A percentile compares a stretch with the other conserved stretches of the same genome.
These are phyloP conservation scores for Falco biarmicus DNA, from an alignment of 2,797 vertebrate genomes.

Conservation along the genomic window DNA sequence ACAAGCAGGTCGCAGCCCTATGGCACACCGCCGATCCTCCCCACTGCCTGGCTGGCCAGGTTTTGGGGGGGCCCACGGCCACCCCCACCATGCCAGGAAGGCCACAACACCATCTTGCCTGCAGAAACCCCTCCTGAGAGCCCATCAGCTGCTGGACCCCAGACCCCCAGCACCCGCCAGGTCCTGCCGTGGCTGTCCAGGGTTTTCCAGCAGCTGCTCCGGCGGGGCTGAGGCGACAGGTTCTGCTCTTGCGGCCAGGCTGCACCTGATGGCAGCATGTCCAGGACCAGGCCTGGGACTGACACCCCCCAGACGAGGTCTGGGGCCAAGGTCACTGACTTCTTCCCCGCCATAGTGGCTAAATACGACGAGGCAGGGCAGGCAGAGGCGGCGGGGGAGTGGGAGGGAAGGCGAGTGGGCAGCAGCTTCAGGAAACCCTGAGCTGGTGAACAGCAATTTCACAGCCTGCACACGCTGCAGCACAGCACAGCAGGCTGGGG, in stretches of 20 bases:
- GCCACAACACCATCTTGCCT: not conserved
- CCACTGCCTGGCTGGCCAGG: accelerated
- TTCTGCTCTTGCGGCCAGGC: not conserved
- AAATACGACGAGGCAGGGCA: accelerated
- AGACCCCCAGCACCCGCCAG: not conserved
- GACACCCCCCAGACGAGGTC: not conserved
- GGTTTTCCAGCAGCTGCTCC: not conserved
- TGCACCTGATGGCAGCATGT: not conserved
- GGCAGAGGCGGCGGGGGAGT: accelerated
- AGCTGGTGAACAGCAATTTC: not conserved
- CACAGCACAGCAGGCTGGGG: not conserved
- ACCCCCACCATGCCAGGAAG: not conserved
- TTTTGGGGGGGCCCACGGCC: not conserved
- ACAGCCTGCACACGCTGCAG: not conserved
- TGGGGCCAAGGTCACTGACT: not conserved
- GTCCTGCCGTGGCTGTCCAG: accelerated
- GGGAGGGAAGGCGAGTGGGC: not conserved
- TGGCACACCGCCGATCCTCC: not conserved
- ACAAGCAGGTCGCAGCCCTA: not conserved
- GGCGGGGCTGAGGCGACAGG: accelerated
- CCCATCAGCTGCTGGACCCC: not conserved
- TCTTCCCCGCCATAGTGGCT: not conserved
- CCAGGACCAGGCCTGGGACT: not conserved
- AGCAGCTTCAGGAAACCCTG: not conserved
- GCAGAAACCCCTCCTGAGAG: accelerated